These are phyloP conservation scores for Aphaenogaster floridana DNA, from an alignment of 1,140 invertebrate genomes.

Conservation along the genomic window DNA sequence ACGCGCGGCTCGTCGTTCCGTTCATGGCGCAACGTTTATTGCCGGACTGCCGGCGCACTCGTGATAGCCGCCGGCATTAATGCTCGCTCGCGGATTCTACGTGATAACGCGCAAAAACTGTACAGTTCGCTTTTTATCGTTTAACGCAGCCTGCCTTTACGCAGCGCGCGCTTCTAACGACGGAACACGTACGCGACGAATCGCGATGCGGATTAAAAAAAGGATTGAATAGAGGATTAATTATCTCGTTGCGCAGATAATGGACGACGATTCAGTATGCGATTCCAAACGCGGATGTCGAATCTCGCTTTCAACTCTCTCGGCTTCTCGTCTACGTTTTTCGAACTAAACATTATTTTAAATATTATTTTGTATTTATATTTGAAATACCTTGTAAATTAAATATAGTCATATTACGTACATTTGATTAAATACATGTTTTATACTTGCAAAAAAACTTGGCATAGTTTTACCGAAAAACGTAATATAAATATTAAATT, in stretches of 20 bases:
- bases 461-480: background rate
- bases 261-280: background rate
- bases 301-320: background rate
- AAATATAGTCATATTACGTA: background rate
- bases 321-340: background rate
- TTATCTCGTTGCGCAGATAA: constrained; percentile 29
- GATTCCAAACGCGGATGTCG: background rate
- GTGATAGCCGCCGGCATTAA: constrained; percentile 33
- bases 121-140: constrained; percentile 8
- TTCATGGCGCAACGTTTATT: constrained; percentile 32
- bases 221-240: constrained; percentile 25
- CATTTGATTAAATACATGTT: background rate
- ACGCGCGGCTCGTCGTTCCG: constrained; percentile 40
- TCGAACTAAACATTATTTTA: background rate
- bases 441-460: background rate
- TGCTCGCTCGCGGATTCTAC: constrained; percentile 26
- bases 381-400: background rate
- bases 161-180: background rate
- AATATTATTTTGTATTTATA: background rate
- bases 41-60: constrained; percentile 11
- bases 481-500: background rate
- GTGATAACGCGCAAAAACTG: constrained; percentile 38
- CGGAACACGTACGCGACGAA: background rate
- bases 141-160: background rate
- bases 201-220: background rate